phyloP scores from a whole-genome alignment of 2,797 vertebrate genomes.

The Acestrorhynchus altus region DNA sequence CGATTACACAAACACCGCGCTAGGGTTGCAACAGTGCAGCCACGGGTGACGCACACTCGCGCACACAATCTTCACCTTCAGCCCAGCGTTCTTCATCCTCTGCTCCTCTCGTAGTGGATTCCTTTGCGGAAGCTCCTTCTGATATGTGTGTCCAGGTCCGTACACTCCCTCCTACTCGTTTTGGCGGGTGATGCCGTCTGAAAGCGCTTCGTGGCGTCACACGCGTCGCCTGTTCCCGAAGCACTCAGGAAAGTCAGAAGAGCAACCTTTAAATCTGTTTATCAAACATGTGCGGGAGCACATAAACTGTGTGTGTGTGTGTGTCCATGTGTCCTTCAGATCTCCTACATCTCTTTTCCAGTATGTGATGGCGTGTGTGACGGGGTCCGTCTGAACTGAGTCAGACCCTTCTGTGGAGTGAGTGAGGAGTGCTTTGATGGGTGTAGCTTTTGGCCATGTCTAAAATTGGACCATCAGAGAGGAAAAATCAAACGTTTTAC shows the following conservation, averaged over 20 bases:
- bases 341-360: not conserved
- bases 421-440: not conserved
- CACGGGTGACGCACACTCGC: too few relatives aligned
- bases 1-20: too few relatives aligned
- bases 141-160: too few relatives aligned
- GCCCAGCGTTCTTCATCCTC: too few relatives aligned
- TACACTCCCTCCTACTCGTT: too few relatives aligned
- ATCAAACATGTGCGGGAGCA: not conserved
- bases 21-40: too few relatives aligned
- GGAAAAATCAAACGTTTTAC: constrained; percentile 10
- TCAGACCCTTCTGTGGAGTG: not conserved
- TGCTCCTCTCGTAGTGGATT: too few relatives aligned
- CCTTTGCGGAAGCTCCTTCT: too few relatives aligned
- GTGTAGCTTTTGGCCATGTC: not conserved
- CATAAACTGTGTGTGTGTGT: too few relatives aligned
- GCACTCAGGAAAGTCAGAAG: not conserved
- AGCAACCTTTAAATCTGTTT: not conserved
- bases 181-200: not conserved
- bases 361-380: not conserved
- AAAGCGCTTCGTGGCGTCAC: not conserved
- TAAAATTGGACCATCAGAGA: not conserved
- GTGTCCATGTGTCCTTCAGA: not conserved
- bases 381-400: not conserved
- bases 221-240: not conserved
- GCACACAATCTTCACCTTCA: too few relatives aligned